A percentile compares a stretch with the other conserved stretches of the same genome.
Conservation (phyloP, 2,797 vertebrate species). For the Paguma larvata region DNA sequence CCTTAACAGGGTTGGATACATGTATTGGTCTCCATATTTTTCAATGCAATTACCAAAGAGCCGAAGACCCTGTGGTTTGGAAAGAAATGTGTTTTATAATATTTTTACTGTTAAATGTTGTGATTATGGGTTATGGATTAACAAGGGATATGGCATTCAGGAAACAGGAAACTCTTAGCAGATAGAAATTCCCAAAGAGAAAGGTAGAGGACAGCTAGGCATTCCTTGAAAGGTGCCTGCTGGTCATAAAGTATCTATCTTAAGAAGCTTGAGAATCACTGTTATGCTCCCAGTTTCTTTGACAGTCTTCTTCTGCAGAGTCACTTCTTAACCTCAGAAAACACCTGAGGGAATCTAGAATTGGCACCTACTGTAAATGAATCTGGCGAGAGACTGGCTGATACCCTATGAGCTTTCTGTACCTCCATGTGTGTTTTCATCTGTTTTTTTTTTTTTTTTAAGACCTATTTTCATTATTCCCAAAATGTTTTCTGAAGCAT, state of each 20-base stretch:
- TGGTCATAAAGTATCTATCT: not conserved
- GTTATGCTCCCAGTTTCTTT: not conserved
- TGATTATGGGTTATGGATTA: not conserved
- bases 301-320: not conserved
- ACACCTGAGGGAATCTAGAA: not conserved
- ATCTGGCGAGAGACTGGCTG: not conserved
- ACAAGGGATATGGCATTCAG: not conserved
- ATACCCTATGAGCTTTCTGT: not conserved
- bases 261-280: not conserved
- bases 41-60: not conserved
- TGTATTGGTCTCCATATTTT: not conserved
- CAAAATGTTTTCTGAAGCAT: not conserved
- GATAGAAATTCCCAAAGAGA: not conserved
- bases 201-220: not conserved
- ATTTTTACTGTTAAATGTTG: not conserved
- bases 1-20: not conserved
- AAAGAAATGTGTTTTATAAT: not conserved
- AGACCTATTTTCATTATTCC: conserved; percentile 10
- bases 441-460: not conserved
- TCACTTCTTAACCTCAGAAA: not conserved
- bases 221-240: not conserved
- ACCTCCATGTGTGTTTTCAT: not conserved
- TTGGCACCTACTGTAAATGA: not conserved
- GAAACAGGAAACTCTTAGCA: not conserved
- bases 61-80: not conserved